A percentile compares a stretch with the other conserved stretches of the same genome.
Evolutionary conservation across 2,113 vertebrate species (phyloP).

Genomic region (Erythrocercus mccallii): DNA sequence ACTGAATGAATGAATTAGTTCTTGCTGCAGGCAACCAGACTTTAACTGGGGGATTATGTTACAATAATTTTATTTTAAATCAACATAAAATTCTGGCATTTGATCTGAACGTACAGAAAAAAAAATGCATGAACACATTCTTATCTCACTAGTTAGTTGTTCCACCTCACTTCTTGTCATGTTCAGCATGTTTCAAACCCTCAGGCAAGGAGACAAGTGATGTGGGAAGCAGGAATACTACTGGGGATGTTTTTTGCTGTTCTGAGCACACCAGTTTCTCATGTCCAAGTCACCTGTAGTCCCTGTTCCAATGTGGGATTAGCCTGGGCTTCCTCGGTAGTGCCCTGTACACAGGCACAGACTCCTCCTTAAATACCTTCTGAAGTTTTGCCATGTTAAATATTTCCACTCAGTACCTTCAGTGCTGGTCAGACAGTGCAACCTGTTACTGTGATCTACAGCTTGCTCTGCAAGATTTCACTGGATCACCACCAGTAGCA

Average conservation of each 20-base stretch:
- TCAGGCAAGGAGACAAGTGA: not conserved
- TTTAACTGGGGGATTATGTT: not conserved
- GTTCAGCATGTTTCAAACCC: not conserved
- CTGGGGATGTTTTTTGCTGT: not conserved
- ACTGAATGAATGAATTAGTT: not conserved
- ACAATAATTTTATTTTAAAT: not conserved
- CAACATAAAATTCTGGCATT: not conserved
- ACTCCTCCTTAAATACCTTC: not conserved
- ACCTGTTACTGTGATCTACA: not conserved
- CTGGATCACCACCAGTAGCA: not conserved
- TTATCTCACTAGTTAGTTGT: not conserved
- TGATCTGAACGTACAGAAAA: not conserved
- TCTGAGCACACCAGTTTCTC: not conserved
- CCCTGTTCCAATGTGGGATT: not conserved
- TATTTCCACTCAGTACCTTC: not conserved
- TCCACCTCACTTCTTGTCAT: not conserved
- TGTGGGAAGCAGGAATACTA: fast-evolving
- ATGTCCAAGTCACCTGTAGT: not conserved
- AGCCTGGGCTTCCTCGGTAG: not conserved
- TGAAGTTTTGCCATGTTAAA: not conserved
- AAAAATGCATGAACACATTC: not conserved
- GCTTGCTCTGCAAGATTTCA: not conserved
- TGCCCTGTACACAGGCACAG: not conserved
- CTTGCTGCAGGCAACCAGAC: not conserved
- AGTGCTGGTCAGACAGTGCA: not conserved